phyloP scores from a whole-genome alignment of 2,888 invertebrate species.

The Mesodorylaimus sp. region DNA sequence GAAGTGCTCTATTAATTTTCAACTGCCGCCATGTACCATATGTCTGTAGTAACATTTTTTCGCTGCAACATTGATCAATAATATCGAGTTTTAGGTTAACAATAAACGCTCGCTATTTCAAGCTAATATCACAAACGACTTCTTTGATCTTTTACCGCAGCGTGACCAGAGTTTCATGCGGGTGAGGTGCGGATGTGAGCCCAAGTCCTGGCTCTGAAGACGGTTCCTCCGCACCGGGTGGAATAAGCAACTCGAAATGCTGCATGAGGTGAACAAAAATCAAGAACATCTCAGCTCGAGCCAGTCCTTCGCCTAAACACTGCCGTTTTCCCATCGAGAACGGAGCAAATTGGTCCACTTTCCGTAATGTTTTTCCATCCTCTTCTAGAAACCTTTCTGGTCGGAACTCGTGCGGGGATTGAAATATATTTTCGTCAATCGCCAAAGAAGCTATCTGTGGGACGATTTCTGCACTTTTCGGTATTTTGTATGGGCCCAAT shows the following conservation, averaged over 20 bases:
- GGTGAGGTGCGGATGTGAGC: not conserved
- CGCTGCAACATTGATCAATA: too few relatives aligned
- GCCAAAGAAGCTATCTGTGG: slow-evolving; percentile 18
- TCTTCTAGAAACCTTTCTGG: slow-evolving; percentile 18
- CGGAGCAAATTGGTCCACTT: slow-evolving; percentile 1
- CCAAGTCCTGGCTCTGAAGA: not conserved
- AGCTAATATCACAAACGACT: too few relatives aligned
- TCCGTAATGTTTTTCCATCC: not conserved
- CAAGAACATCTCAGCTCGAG: slow-evolving; percentile 1
- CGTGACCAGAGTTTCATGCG: not conserved
- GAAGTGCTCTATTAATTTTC: too few relatives aligned
- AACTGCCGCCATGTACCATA: too few relatives aligned
- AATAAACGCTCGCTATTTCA: too few relatives aligned
- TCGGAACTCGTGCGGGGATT: slow-evolving; percentile 16
- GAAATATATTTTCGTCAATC: slow-evolving; percentile 15
- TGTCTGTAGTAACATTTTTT: too few relatives aligned
- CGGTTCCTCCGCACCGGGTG: not conserved
- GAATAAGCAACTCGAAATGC: not conserved
- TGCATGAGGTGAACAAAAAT: not conserved
- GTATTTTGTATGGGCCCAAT: slow-evolving; percentile 14
- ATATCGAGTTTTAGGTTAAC: too few relatives aligned
- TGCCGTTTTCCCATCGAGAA: slow-evolving; percentile 5
- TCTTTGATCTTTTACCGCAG: not conserved
- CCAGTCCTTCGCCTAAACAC: slow-evolving; percentile 7
- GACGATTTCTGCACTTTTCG: slow-evolving; percentile 16